Conservation (phyloP, 35 echinoderm and acorn worm genomes). For the Lytechinus pictus region DNA sequence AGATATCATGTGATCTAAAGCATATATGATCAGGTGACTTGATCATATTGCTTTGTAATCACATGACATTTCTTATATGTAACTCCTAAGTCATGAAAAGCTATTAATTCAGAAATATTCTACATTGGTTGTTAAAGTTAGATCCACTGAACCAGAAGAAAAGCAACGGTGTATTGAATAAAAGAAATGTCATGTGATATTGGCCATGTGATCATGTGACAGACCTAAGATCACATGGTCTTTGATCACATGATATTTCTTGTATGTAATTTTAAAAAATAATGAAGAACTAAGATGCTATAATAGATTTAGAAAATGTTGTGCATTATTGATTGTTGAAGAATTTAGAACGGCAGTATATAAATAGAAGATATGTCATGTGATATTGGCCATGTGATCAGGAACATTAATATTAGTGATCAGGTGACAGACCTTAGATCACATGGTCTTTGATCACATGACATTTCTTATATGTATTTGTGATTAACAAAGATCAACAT, state of each 20-base stretch:
- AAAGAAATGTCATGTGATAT: conserved; percentile 32
- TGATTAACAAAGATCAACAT: neutral
- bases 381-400: conserved; percentile 35
- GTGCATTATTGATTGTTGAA: neutral
- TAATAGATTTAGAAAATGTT: too few species aligned
- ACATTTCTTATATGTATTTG: neutral
- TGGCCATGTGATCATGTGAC: neutral
- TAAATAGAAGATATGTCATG: conserved; percentile 30
- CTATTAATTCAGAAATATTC: neutral
- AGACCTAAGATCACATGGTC: conserved; percentile 14
- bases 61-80: conserved; percentile 30
- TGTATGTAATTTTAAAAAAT: neutral
- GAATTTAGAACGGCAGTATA: neutral
- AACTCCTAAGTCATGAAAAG: neutral
- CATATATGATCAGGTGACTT: conserved; percentile 33
- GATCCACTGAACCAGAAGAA: conserved; percentile 16
- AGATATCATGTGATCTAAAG: conserved; percentile 22
- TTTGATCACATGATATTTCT: conserved; percentile 28
- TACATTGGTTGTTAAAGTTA: neutral
- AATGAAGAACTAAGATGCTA: too few species aligned
- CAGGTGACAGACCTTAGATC: conserved; percentile 19
- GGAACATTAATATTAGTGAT: too few species aligned
- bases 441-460: conserved; percentile 41
- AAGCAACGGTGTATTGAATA: neutral
- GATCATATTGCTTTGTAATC: conserved; percentile 19